Evolutionary conservation across 1,140 invertebrate species (phyloP), one percentile per base, ranked within the genome.

Genomic region (Diuraphis noxia): DNA sequence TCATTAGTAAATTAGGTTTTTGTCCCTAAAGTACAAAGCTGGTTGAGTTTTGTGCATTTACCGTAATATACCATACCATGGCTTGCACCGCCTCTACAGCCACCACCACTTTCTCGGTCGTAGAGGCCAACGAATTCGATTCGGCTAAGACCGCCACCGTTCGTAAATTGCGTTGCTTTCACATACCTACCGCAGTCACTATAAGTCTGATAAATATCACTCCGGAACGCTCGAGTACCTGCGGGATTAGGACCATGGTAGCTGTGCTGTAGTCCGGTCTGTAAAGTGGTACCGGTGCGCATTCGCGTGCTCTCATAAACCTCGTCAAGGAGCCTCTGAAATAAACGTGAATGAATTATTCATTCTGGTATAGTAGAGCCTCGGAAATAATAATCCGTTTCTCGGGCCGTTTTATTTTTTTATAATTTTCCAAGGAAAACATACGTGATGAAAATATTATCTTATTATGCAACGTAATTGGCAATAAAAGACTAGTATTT

Each of bases 271-370:
- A 79, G 34, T 79, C 34, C 19, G 72, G 72, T 36, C n/a, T 79
- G n/a, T 30, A 41, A 7, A 17, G 72, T 8, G 46, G n/a, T 34
- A 36, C 19, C 5, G 34, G n/a, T 77, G 9, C 79, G 36, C 40
- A 1, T 52, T 84, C 40, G 43, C 41, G 23, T 10, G n/a, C 3
- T 49, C 2, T 10, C n/a, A 34, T 49, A 86, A 49, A 49, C 43
- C 36, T 52, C 4, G 84, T 52, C 34, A 34, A 85, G 41, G 6
- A 85, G 84, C n/a, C n/a, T 41, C 38, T 43, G 41, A 84, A 84
- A 86, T 86, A 86, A 86, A 86, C 21, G 17, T 1, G 43, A 52
- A 86, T 86, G 46, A 86, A 86, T 86, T 86, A 86, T 86, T 86
- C 43, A 86, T 86, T 4, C 43, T 3, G 34, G 43, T 13, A n/a